These are phyloP conservation scores for Diorhabda carinulata DNA, from an alignment of 1,140 invertebrate species.

Conservation along the genomic window DNA sequence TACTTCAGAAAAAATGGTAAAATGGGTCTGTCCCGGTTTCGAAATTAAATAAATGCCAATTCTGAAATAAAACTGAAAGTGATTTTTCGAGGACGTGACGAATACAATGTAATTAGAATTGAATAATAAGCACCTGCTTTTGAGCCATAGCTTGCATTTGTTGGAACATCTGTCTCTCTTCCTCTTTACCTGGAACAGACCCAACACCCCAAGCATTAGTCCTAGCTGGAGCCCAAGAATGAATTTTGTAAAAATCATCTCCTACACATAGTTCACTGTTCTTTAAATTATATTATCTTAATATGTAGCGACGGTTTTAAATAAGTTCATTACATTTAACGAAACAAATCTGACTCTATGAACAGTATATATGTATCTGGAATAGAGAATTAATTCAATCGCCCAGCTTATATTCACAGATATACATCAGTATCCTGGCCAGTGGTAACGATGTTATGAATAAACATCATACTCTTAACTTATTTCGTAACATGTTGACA, in stretches of 20 bases:
- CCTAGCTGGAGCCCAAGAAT: slow-evolving; percentile 20
- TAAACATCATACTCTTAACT: too few relatives aligned
- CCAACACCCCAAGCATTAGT: slow-evolving; percentile 43
- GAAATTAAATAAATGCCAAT: neutral
- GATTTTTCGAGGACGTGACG: slow-evolving; percentile 11
- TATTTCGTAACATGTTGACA: too few relatives aligned
- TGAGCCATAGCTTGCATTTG: slow-evolving; percentile 94
- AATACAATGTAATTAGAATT: slow-evolving; percentile 7
- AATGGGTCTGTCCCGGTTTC: slow-evolving; percentile 1
- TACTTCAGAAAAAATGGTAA: neutral
- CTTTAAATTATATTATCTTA: too few relatives aligned
- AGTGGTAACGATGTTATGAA: too few relatives aligned
- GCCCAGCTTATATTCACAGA: too few relatives aligned
- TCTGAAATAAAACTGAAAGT: neutral
- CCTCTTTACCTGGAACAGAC: slow-evolving; percentile 81
- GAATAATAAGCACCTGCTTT: slow-evolving; percentile 80
- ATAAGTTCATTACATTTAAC: too few relatives aligned
- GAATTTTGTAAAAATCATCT: slow-evolving; percentile 7
- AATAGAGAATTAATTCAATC: too few relatives aligned
- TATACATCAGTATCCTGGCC: too few relatives aligned
- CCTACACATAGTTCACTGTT: neutral
- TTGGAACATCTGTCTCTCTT: slow-evolving; percentile 91
- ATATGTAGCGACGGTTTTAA: too few relatives aligned
- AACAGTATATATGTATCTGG: too few relatives aligned
- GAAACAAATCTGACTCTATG: too few relatives aligned